Evolutionary conservation across 2,113 vertebrate species (phyloP), one percentile per base, ranked within the genome.

Genomic region (Mirounga angustirostris): DNA sequence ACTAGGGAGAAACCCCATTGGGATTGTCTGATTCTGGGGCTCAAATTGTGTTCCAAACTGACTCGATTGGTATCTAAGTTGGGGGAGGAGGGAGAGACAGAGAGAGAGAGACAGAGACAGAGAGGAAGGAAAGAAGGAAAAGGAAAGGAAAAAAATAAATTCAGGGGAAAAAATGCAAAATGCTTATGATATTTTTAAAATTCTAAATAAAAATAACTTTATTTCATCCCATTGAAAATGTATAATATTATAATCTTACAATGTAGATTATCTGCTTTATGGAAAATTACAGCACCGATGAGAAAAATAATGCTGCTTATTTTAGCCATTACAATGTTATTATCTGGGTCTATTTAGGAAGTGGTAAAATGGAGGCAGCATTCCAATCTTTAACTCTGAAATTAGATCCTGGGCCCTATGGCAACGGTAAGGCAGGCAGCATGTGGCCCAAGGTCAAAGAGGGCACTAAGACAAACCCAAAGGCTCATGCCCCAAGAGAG

Each of bases 401-500:
- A 94, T 91, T 80, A 89, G 96, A 74, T 91, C 82, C 76, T 73
- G 46, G 24, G 28, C 80, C 54, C 46, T 16, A 21, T 16, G n/a
- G 76, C 91, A 58, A 97, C 56, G 83, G 18, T 13, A 74, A 59
- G 22, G 59, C 83, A 59, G 80, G 40, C 30, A 52, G 78, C 78
- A 28, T 21, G 59, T 56, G 54, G 56, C 30, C 95, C 96, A 95
- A 93, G 92, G 96, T 91, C 95, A 96, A 36, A 93, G 50, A 33
- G 3, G 74, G 30, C 85, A 19, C 78, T 36, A 33, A 65, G 59
- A 85, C 28, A 13, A 92, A 84, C 56, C 30, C 83, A 99, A 99
- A 97, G 99, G 99, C 91, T 99, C 99, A 79, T 99, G 99, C 94
- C 99, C 99, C 26, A 98, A 98, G 86, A 99, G 98, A 99, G 99